phyloP scores from a whole-genome alignment of 1,140 invertebrate species.

The Tachypleus tridentatus region DNA sequence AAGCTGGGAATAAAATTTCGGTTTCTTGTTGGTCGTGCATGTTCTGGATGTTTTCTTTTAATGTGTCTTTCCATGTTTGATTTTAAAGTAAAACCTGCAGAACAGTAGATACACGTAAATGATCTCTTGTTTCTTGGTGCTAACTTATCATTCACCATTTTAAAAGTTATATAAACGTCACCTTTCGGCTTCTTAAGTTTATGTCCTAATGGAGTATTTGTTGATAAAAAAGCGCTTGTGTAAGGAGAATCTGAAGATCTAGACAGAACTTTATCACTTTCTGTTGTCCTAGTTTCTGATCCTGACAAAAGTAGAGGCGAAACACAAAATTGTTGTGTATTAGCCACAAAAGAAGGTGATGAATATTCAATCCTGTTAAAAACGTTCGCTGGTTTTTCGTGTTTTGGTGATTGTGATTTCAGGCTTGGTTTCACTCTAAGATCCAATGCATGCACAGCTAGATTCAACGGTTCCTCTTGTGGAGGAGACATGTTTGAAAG shows the following conservation, averaged over 20 bases:
- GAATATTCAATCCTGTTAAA: background rate
- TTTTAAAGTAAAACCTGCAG: constrained; percentile 71
- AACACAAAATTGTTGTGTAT: too few relatives aligned
- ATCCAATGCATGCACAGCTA: constrained; percentile 71
- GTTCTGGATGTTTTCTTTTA: constrained; percentile 80
- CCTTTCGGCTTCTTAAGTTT: too few relatives aligned
- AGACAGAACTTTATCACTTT: too few relatives aligned
- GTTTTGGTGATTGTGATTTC: background rate
- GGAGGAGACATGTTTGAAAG: constrained; percentile 25
- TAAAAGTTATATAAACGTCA: constrained; percentile 13
- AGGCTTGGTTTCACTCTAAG: constrained; percentile 56
- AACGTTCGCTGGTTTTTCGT: background rate
- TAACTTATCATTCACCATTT: constrained; percentile 74
- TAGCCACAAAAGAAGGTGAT: background rate
- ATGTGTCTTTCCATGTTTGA: constrained; percentile 90
- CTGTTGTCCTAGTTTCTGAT: too few relatives aligned
- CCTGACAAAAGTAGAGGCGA: too few relatives aligned
- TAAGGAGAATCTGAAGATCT: too few relatives aligned
- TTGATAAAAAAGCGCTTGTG: background rate
- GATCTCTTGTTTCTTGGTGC: constrained; percentile 61
- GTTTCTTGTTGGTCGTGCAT: constrained; percentile 15
- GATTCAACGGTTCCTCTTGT: constrained; percentile 52
- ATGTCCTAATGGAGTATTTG: too few relatives aligned
- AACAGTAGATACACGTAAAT: constrained; percentile 76
- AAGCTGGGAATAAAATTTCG: constrained; percentile 16